Conservation (phyloP, 2,113 vertebrate genomes). For the Anoplopoma fimbria region DNA sequence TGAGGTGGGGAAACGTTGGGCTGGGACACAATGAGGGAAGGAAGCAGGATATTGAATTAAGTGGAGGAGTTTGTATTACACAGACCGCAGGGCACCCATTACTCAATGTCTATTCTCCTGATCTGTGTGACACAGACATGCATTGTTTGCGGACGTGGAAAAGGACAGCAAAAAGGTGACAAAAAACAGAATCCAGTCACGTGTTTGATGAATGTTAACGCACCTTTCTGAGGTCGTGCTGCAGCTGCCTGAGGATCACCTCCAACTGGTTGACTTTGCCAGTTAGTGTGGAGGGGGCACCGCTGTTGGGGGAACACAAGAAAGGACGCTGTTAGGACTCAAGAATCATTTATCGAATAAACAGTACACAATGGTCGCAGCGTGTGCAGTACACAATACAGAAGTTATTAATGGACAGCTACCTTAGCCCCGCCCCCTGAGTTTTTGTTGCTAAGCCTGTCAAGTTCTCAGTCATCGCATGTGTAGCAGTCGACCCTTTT, state of each 20-base stretch:
- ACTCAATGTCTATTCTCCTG: constrained; percentile 48
- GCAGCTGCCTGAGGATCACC: constrained; percentile 94
- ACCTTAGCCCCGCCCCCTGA: neutral
- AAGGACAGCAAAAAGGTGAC: constrained; percentile 13
- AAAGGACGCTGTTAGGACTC: neutral
- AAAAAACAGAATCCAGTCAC: constrained; percentile 7
- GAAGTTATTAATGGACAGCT: neutral
- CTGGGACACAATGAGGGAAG: constrained; percentile 70
- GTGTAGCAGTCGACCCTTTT: neutral
- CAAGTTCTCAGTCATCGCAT: neutral
- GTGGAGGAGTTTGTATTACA: constrained; percentile 68
- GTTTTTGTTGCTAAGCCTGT: neutral
- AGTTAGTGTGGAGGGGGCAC: constrained; percentile 89
- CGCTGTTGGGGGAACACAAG: constrained; percentile 58
- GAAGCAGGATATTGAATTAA: constrained; percentile 79
- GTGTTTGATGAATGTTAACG: neutral
- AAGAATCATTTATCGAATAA: neutral
- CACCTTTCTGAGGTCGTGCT: constrained; percentile 95
- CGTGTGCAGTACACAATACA: too few relatives aligned
- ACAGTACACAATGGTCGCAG: neutral
- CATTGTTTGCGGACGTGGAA: constrained; percentile 16
- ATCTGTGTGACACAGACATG: constrained; percentile 42
- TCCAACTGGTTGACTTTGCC: constrained; percentile 98
- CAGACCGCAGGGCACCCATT: constrained; percentile 58
- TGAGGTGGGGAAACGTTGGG: constrained; percentile 55